These are phyloP conservation scores for Ceratosolen solmsi DNA, from an alignment of 1,140 invertebrate species.

Conservation along the genomic window DNA sequence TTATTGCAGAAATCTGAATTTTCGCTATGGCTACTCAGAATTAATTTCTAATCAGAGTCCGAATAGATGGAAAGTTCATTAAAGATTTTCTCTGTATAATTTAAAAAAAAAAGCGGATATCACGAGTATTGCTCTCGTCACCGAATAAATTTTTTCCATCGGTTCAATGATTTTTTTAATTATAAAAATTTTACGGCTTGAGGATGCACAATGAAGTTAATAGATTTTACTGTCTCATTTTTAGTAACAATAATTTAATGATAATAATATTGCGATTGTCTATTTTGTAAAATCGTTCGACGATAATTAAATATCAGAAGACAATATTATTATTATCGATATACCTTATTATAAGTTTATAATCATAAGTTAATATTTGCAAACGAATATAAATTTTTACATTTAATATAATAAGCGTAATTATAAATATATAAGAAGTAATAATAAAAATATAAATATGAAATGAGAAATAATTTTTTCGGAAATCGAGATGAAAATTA, in stretches of 20 bases:
- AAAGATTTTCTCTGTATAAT: not conserved
- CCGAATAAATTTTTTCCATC: conserved; percentile 21
- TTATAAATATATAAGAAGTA: too few species aligned
- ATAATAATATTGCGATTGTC: not conserved
- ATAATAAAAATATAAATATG: too few species aligned
- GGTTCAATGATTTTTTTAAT: not conserved
- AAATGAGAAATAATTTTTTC: too few species aligned
- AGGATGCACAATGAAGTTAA: not conserved
- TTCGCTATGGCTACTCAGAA: conserved; percentile 8
- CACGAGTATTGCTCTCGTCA: not conserved
- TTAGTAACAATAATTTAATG: not conserved
- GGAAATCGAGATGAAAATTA: too few species aligned
- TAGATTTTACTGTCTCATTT: too few species aligned
- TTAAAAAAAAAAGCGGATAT: conserved; percentile 16
- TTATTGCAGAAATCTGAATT: conserved; percentile 35
- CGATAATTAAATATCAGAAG: too few species aligned
- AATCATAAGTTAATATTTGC: not conserved
- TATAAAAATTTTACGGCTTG: not conserved
- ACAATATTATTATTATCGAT: too few species aligned
- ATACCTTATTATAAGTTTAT: not conserved
- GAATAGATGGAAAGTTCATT: conserved; percentile 13
- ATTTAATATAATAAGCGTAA: not conserved
- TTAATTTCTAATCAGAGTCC: conserved; percentile 43
- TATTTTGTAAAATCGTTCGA: not conserved
- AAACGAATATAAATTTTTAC: too few species aligned